Evolutionary conservation across 2,888 invertebrate species (phyloP).

Genomic region (Napeogenes sylphis): DNA sequence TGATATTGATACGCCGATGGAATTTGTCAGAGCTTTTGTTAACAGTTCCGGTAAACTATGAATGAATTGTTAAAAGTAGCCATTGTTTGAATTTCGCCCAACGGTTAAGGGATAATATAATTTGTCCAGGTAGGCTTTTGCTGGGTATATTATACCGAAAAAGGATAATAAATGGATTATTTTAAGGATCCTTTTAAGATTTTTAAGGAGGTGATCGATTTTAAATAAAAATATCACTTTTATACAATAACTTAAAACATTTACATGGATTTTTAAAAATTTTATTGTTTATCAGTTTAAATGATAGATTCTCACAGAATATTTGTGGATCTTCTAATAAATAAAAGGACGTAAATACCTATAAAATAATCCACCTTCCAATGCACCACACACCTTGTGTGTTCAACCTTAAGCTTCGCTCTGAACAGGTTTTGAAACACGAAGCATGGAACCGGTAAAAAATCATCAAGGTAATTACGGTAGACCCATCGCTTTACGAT

Average conservation of each 20-base stretch:
- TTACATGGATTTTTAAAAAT: too few species aligned
- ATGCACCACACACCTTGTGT: slow-evolving; percentile 29
- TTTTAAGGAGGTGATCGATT: too few species aligned
- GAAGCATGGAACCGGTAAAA: slow-evolving; percentile 70
- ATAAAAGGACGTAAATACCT: slow-evolving; percentile 2
- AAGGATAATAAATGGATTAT: slow-evolving; percentile 1
- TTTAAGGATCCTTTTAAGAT: too few species aligned
- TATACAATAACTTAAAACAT: too few species aligned
- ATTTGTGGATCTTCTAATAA: too few species aligned
- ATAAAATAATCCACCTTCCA: slow-evolving; percentile 43
- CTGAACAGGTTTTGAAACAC: slow-evolving; percentile 67
- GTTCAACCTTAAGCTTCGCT: slow-evolving; percentile 53
- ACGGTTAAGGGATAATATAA: slow-evolving; percentile 50
- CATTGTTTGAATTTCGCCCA: slow-evolving; percentile 47
- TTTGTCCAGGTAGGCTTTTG: slow-evolving; percentile 65
- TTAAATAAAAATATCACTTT: too few species aligned
- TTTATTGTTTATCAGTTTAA: too few species aligned
- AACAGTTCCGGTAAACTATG: slow-evolving; percentile 67
- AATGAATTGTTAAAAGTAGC: slow-evolving; percentile 31
- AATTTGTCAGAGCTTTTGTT: slow-evolving; percentile 68
- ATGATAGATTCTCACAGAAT: too few species aligned
- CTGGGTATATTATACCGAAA: slow-evolving; percentile 34
- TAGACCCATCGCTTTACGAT: slow-evolving; percentile 61
- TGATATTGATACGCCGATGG: slow-evolving; percentile 67
- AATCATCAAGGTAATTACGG: slow-evolving; percentile 71